Percentiles rank a stretch among this genome's conserved stretches.
These are phyloP conservation scores for Keiferia lycopersicella DNA, from an alignment of 2,888 invertebrate genomes.

Conservation along the genomic window DNA sequence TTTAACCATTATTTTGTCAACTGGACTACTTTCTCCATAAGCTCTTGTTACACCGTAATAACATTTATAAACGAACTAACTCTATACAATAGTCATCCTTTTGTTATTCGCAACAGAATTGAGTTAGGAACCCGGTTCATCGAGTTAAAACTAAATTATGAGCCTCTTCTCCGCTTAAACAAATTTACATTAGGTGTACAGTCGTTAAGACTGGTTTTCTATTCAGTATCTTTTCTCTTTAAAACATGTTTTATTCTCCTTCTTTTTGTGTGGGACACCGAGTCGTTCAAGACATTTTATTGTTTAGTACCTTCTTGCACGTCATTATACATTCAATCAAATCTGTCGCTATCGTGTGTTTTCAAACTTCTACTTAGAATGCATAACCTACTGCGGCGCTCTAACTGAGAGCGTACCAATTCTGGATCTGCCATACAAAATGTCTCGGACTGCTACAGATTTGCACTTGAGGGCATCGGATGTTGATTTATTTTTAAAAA, in stretches of 20 bases:
- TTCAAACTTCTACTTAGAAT: too few relatives aligned
- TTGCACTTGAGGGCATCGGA: too few relatives aligned
- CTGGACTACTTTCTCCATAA: background rate
- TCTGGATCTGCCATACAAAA: background rate
- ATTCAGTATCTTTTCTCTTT: background rate
- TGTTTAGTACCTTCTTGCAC: too few relatives aligned
- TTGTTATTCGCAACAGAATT: conserved; percentile 61
- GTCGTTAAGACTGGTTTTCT: background rate
- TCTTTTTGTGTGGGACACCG: too few relatives aligned
- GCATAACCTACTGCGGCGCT: too few relatives aligned
- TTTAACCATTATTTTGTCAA: background rate
- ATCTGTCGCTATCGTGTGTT: too few relatives aligned
- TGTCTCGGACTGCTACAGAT: background rate
- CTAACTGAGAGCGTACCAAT: background rate
- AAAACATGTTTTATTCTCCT: background rate
- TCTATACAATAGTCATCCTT: conserved; percentile 33
- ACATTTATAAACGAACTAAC: background rate
- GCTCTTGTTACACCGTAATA: background rate
- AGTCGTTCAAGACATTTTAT: too few relatives aligned
- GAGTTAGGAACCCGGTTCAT: conserved; percentile 62
- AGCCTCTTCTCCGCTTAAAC: conserved; percentile 61
- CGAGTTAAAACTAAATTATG: conserved; percentile 72
- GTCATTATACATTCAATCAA: too few relatives aligned
- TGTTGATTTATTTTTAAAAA: too few relatives aligned
- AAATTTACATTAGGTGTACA: conserved; percentile 41